phyloP scores from a whole-genome alignment of 2,797 vertebrate species.

The Yasuhikotakia modesta region DNA sequence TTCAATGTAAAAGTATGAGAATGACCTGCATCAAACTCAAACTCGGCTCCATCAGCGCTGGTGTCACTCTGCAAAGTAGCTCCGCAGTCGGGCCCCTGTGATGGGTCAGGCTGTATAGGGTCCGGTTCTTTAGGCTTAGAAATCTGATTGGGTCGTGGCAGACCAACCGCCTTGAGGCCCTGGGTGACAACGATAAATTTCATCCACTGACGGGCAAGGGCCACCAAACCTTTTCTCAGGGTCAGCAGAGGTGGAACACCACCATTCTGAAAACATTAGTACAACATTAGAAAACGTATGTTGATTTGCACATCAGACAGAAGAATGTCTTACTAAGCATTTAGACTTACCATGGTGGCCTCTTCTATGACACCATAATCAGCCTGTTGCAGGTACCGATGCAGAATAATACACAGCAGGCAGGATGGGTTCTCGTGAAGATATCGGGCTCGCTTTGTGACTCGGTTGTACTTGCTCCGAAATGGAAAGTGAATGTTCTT shows the following conservation, averaged over 20 bases:
- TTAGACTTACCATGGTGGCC: slow-evolving; percentile 89
- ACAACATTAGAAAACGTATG: not conserved
- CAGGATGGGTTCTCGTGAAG: slow-evolving; percentile 98
- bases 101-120: slow-evolving; percentile 74
- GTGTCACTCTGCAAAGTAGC: slow-evolving; percentile 93
- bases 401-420: slow-evolving; percentile 94
- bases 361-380: slow-evolving; percentile 95
- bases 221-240: slow-evolving; percentile 95
- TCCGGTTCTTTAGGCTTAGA: slow-evolving; percentile 78
- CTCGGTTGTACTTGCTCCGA: slow-evolving; percentile 95
- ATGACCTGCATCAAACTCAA: slow-evolving; percentile 97
- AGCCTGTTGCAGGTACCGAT: slow-evolving; percentile 95
- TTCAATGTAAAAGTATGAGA: not conserved
- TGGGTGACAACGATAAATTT: slow-evolving; percentile 99
- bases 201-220: slow-evolving; percentile 98
- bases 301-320: not conserved
- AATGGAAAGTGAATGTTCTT: slow-evolving; percentile 96
- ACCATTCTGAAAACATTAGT: slow-evolving; percentile 80
- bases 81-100: slow-evolving; percentile 84
- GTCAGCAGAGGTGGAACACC: slow-evolving; percentile 96
- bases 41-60: slow-evolving; percentile 94
- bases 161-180: slow-evolving; percentile 92
- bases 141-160: slow-evolving; percentile 87
- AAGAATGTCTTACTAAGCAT: not conserved
- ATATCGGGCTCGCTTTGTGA: slow-evolving; percentile 92